Evolutionary conservation across 2,888 invertebrate species (phyloP).

Genomic region (Coenonympha glycerion): DNA sequence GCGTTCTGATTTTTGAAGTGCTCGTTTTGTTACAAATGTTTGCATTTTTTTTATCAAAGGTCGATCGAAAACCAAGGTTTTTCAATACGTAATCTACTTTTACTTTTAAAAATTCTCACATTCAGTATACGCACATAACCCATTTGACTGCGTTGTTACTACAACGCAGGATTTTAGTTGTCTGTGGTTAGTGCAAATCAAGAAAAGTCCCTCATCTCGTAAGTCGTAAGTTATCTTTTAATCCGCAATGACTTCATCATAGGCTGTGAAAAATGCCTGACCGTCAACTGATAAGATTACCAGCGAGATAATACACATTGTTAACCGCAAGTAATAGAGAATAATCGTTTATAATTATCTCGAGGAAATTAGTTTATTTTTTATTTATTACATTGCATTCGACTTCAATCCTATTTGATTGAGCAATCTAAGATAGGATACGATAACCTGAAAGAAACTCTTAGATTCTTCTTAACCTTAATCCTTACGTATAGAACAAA

Average conservation of each 20-base stretch:
- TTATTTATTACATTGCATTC: not conserved
- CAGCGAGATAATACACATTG: not conserved
- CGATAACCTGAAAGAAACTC: not conserved
- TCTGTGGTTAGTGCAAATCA: too few species aligned
- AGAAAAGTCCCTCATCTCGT: not conserved
- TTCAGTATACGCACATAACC: too few species aligned
- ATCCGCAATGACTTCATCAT: not conserved
- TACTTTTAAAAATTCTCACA: too few species aligned
- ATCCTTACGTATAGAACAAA: too few species aligned
- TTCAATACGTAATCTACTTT: too few species aligned
- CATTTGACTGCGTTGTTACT: too few species aligned
- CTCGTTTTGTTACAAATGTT: not conserved
- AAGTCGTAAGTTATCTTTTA: not conserved
- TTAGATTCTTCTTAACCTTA: not conserved
- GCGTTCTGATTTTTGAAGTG: slow-evolving; percentile 13
- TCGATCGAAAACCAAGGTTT: too few species aligned
- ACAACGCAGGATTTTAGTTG: too few species aligned
- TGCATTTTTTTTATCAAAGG: not conserved
- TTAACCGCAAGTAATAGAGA: not conserved
- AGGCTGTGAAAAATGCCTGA: not conserved
- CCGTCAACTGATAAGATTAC: not conserved
- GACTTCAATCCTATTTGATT: not conserved
- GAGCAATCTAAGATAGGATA: not conserved
- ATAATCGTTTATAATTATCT: not conserved
- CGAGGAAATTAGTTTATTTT: not conserved